These are phyloP conservation scores for Carlito syrichta DNA, from an alignment of 2,113 vertebrate genomes.

Conservation along the genomic window DNA sequence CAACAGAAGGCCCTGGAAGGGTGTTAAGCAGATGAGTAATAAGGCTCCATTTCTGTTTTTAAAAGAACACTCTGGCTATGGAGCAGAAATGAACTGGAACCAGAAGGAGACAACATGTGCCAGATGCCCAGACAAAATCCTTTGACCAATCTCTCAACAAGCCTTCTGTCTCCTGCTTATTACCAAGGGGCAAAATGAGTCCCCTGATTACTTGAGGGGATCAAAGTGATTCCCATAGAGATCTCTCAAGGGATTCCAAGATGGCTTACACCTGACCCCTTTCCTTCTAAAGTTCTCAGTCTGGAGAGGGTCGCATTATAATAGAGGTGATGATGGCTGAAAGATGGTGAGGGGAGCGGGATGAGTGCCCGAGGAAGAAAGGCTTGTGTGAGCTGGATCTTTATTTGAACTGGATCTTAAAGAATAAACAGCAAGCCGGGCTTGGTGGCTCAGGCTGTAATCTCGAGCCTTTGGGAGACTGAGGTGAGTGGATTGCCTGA, in stretches of 20 bases:
- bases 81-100: not conserved
- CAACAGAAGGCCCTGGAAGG: not conserved
- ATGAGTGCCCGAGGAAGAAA: not conserved
- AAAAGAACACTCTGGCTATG: not conserved
- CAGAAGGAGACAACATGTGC: not conserved
- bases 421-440: not conserved
- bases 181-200: not conserved
- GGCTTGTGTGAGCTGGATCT: not conserved
- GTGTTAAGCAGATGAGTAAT: not conserved
- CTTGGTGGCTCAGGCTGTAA: too few relatives aligned
- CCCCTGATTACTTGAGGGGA: not conserved
- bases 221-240: not conserved
- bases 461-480: too few relatives aligned
- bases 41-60: not conserved
- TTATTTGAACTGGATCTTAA: not conserved
- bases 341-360: not conserved
- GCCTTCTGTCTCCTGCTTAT: not conserved
- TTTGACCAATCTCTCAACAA: not conserved
- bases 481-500: too few relatives aligned
- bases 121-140: not conserved
- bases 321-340: not conserved
- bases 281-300: not conserved
- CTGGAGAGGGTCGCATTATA: not conserved
- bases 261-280: not conserved
- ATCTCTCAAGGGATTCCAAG: not conserved